Base-by-base conservation (phyloP, 2,113 vertebrate species). In the Fukomys damarensis region DNA sequence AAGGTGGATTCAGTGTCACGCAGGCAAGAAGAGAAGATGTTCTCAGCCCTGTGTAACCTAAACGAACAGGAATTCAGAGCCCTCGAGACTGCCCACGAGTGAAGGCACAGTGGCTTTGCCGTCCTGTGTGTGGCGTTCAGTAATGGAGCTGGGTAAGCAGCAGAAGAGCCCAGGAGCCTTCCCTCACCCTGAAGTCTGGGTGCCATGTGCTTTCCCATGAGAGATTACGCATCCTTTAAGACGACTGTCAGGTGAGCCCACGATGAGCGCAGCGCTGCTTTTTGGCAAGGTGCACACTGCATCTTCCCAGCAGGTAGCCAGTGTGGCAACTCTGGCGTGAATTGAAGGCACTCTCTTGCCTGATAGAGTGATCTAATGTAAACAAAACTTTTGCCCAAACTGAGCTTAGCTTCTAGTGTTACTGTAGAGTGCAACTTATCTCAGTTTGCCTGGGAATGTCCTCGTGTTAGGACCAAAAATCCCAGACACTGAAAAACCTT, bases 211-310 rank as follows among this genome's bases (percentile, higher is more conserved):
- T 95, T 79, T 87, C 81, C 56, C 4, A 0, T 43, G 11, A 83
- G 68, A 66, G 81, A 80, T 80, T 35, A 91, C 30, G 22, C 63
- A 93, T 65, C 70, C 49, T 94, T 89, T 95, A 83, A 86, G 94
- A 77, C n/a, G n/a, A n/a, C n/a, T n/a, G n/a, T n/a, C n/a, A n/a
- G n/a, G 46, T 52, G 94, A 93, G 61, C 38, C 66, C 59, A 80
- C 68, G 49, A 83, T 16, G 79, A 96, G 49, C 79, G 88, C 20
- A 35, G 52, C 49, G 43, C 80, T 86, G 92, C 74, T 86, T 43
- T 87, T 63, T 66, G 89, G 85, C 89, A 79, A 93, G 79, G 77
- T 59, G 59, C 77, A 89, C 5, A 3, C 43, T 43, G 28, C 49
- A 49, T 54, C 77, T 95, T 94, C 92, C 65, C 61, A 66, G 68